Evolutionary conservation across 2,113 vertebrate species (phyloP), one percentile per base, ranked within the genome.

Genomic region (Chelonoidis abingdonii): DNA sequence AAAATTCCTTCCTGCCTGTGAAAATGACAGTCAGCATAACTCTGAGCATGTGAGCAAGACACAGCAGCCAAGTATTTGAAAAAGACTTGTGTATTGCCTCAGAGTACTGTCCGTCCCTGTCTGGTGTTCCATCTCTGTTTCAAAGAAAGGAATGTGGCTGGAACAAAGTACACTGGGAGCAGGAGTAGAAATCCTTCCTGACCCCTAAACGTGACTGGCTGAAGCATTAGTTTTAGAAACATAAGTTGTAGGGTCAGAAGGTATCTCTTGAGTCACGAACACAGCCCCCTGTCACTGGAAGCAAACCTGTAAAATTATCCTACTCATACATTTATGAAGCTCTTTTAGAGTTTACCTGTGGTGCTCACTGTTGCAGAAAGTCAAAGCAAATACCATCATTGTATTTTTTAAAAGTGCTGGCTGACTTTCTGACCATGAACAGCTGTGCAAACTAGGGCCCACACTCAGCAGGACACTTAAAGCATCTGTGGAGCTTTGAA

Each of bases 321-420:
- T 17, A n/a, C 62, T 69, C 14, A 9, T 2, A 17, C 16, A n/a
- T 8, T 4, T 69, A 65, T n/a, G 16, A 69, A 69, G 38, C 38
- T 41, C 38, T 75, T 41, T 75, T 75, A 75, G 69, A 75, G 19
- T 41, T 75, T 89, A 52, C 59, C 91, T 94, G 53, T 0, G 2
- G 62, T 92, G 96, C 72, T 88, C 22, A n/a, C 56, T 65, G 4
- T 57, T 95, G 79, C 89, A 57, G 78, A 65, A 95, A 88, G 54
- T 53, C 52, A 52, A 13, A 35, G 93, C 83, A 53, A 0, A 1
- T 56, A 9, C 53, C 87, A 78, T 84, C 12, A 50, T 88, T 12
- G 87, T 29, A 92, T 21, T 2, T 93, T 94, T 82, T 86, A 6
- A 31, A 69, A 87, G 76, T 80, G 53, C 56, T 93, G 76, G 50